phyloP scores from a whole-genome alignment of 2,888 invertebrate species.

The Thysanoteuthis rhombus region DNA sequence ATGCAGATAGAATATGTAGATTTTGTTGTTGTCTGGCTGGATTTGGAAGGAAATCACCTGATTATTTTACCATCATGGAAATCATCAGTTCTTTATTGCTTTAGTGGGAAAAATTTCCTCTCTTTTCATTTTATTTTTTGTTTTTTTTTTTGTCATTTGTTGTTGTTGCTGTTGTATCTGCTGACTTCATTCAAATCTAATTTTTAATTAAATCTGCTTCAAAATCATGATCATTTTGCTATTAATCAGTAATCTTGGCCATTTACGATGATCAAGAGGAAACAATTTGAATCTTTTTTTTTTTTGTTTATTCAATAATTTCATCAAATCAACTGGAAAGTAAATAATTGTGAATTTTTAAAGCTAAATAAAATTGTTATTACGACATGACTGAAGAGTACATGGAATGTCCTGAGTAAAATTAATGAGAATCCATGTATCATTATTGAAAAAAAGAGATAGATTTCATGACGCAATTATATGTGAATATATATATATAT shows the following conservation, averaged over 20 bases:
- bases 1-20: neutral
- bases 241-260: neutral
- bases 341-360: too few relatives aligned
- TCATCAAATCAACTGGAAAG: neutral
- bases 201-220: neutral
- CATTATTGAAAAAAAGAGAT: neutral
- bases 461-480: neutral
- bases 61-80: neutral
- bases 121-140: neutral
- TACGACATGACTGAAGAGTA: neutral
- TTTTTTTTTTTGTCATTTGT: neutral
- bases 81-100: neutral
- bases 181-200: neutral
- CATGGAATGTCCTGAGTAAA: too few relatives aligned
- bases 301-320: neutral
- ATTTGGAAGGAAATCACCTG: neutral
- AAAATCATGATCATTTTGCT: neutral
- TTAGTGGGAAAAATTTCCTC: neutral
- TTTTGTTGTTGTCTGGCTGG: neutral
- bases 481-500: neutral
- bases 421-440: too few relatives aligned
- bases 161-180: neutral
- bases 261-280: neutral
- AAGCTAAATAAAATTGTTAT: neutral
- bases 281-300: neutral